These are phyloP conservation scores for Pongo pygmaeus DNA, from an alignment of 2,113 vertebrate genomes.

Conservation along the genomic window DNA sequence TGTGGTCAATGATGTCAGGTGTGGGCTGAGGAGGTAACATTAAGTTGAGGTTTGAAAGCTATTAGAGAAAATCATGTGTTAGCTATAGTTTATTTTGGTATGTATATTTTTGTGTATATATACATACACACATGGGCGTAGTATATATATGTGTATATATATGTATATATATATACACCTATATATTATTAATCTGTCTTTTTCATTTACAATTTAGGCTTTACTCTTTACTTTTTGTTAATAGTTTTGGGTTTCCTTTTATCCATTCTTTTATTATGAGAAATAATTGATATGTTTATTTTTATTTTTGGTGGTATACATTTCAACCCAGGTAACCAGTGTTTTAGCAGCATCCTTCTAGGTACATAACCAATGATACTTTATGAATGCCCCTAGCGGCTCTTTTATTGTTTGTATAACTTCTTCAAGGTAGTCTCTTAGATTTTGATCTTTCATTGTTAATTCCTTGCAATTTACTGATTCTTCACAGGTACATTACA, in stretches of 20 bases:
- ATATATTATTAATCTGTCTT: background rate
- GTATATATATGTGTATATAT: background rate
- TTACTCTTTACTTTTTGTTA: conserved; percentile 19
- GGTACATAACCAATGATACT: background rate
- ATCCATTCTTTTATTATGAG: conserved; percentile 26
- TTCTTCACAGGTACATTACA: conserved; percentile 12
- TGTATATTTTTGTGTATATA: background rate
- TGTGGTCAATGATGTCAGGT: background rate
- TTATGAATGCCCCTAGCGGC: background rate
- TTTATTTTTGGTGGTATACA: background rate
- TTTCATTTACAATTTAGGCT: background rate
- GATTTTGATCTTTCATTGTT: background rate
- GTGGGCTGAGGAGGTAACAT: background rate
- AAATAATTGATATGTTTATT: background rate
- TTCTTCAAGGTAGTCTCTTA: conserved; percentile 17
- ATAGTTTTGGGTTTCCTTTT: conserved; percentile 46
- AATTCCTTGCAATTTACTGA: background rate
- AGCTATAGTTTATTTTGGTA: conserved; percentile 17
- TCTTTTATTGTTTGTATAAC: conserved; percentile 34
- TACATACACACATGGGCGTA: background rate
- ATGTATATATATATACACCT: background rate
- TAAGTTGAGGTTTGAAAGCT: conserved; percentile 38
- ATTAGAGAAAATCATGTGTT: conserved; percentile 19
- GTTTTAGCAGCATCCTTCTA: conserved; percentile 28
- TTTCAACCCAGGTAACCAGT: background rate